These are phyloP conservation scores for Benitochromis conjunctus DNA, from an alignment of 2,113 vertebrate species.

Conservation along the genomic window DNA sequence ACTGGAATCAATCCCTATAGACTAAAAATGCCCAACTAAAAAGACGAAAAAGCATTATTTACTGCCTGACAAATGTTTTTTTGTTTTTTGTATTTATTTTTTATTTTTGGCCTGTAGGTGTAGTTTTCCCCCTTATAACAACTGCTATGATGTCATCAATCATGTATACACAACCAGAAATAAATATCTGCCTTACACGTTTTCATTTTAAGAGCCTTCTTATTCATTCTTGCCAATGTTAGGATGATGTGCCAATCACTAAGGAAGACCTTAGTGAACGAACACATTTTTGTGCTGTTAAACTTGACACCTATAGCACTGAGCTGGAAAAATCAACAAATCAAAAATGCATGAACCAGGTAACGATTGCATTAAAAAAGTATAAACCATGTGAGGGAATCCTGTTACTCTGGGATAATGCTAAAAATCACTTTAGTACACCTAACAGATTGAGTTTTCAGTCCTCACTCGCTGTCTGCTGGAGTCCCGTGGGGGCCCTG, in stretches of 20 bases:
- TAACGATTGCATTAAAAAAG: constrained; percentile 31
- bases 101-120: not conserved
- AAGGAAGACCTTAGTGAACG: not conserved
- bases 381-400: constrained; percentile 9
- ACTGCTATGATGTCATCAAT: not conserved
- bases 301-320: not conserved
- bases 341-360: constrained; percentile 35
- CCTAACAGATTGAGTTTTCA: not conserved
- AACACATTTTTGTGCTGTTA: not conserved
- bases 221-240: not conserved
- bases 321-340: constrained; percentile 32
- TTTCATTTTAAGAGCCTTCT: not conserved
- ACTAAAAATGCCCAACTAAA: not conserved
- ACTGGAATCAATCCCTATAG: not conserved
- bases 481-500: not conserved
- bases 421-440: not conserved
- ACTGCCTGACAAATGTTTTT: not conserved
- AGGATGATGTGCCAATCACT: no score
- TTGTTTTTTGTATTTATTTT: not conserved
- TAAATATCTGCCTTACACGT: not conserved
- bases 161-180: not conserved
- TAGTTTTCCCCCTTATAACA: not conserved
- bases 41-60: not conserved
- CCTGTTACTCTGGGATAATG: not conserved
- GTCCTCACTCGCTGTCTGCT: not conserved